These are phyloP conservation scores for Urocitellus parryii DNA, from an alignment of 2,113 vertebrate genomes.

Conservation along the genomic window DNA sequence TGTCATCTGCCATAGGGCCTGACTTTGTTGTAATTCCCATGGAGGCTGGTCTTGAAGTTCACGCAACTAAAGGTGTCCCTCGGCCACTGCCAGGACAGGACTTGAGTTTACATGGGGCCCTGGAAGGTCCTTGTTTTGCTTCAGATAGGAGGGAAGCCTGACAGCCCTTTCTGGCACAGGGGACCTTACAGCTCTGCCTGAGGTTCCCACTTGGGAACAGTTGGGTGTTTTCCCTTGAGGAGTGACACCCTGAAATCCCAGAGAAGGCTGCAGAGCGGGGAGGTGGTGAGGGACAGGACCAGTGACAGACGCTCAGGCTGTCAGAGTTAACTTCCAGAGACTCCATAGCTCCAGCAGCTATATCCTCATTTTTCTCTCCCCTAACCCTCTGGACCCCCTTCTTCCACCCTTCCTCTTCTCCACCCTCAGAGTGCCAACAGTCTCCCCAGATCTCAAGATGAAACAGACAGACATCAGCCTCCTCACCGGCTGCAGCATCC, in stretches of 20 bases:
- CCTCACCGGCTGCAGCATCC: background rate
- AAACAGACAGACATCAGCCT: background rate
- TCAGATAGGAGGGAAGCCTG: slow-evolving; percentile 20
- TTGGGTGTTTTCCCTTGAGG: background rate
- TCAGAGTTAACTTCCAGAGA: background rate
- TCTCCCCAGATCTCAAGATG: background rate
- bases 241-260: background rate
- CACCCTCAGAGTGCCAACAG: too few relatives aligned
- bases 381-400: background rate
- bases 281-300: background rate
- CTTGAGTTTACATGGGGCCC: slow-evolving; percentile 72
- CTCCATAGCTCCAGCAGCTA: background rate
- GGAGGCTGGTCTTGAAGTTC: slow-evolving; percentile 78
- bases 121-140: slow-evolving; percentile 64
- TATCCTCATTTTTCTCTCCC: background rate
- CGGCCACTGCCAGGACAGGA: slow-evolving; percentile 71
- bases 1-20: slow-evolving; percentile 83
- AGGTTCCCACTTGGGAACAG: background rate
- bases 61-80: slow-evolving; percentile 77
- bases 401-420: background rate
- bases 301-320: background rate
- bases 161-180: background rate
- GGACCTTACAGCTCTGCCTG: background rate
- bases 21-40: slow-evolving; percentile 75
- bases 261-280: background rate